These are phyloP conservation scores for Synaphobranchus kaupii DNA, from an alignment of 2,797 vertebrate genomes.

Conservation along the genomic window DNA sequence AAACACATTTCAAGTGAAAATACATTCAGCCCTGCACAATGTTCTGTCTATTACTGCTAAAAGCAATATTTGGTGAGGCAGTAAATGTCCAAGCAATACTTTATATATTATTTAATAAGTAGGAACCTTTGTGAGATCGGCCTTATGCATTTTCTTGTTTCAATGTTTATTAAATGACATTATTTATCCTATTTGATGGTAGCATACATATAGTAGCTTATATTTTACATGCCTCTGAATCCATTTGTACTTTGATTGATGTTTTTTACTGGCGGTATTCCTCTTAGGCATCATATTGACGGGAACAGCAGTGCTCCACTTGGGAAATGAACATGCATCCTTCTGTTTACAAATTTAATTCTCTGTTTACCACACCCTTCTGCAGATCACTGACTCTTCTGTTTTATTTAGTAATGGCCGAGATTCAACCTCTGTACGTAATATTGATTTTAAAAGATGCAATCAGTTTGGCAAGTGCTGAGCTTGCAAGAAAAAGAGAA, in stretches of 20 bases:
- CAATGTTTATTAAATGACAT: not conserved
- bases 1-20: not conserved
- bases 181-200: not conserved
- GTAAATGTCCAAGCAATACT: not conserved
- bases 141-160: not conserved
- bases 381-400: not conserved
- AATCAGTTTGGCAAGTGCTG: too few relatives aligned
- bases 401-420: not conserved
- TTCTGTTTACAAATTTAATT: not conserved
- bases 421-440: too few relatives aligned
- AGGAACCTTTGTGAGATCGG: not conserved
- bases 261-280: not conserved
- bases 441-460: too few relatives aligned
- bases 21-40: not conserved
- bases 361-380: not conserved
- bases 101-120: constrained; percentile 1
- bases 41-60: not conserved
- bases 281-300: not conserved
- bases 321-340: not conserved
- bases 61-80: not conserved
- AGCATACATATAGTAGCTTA: not conserved
- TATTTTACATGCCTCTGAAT: not conserved
- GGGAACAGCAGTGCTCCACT: not conserved
- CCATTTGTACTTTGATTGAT: not conserved
- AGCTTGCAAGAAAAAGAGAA: too few relatives aligned